phyloP scores from a whole-genome alignment of 2,113 vertebrate genomes.

The Pelobates fuscus region DNA sequence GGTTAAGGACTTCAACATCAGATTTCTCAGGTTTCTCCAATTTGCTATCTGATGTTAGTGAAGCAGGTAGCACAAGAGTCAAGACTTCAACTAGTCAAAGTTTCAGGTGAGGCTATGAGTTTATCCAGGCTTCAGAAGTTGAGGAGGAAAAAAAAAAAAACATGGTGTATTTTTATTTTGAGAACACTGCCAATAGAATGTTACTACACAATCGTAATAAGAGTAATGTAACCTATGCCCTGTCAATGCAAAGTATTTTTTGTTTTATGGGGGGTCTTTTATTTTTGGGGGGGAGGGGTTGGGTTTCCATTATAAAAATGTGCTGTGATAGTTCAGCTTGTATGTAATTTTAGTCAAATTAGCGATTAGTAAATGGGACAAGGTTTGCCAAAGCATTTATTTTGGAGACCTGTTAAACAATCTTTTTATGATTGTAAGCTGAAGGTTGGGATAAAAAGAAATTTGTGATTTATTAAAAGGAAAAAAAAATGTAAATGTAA shows the following conservation, averaged over 20 bases:
- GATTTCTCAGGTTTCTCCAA: conserved; percentile 99
- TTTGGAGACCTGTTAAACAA: conserved; percentile 19
- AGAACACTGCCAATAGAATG: conserved; percentile 99
- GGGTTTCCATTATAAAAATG: no score
- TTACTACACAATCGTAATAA: conserved; percentile 92
- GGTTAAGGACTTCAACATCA: conserved; percentile 96
- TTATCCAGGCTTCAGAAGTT: conserved; percentile 71
- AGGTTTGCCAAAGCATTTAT: conserved; percentile 32
- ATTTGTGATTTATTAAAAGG: background rate
- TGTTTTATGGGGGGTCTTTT: conserved; percentile 79
- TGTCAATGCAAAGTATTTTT: conserved; percentile 97
- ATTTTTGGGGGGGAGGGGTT: conserved; percentile 59
- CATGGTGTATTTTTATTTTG: conserved; percentile 83
- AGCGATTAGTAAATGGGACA: conserved; percentile 66
- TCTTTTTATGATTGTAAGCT: background rate
- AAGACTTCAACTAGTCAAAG: conserved; percentile 99
- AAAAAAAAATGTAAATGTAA: background rate
- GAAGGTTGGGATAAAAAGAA: conserved; percentile 4
- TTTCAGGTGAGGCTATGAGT: conserved; percentile 91
- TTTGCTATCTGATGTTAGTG: conserved; percentile 97
- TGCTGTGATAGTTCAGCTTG: conserved; percentile 85
- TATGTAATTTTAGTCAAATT: conserved; percentile 89
- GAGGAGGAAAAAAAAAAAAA: conserved; percentile 48
- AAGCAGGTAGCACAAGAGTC: conserved; percentile 97
- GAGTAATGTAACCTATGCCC: conserved; percentile 95